Percentiles rank a stretch among this genome's conserved stretches.
Evolutionary conservation across 2,113 vertebrate species (phyloP).

Genomic region (Galeopterus variegatus): DNA sequence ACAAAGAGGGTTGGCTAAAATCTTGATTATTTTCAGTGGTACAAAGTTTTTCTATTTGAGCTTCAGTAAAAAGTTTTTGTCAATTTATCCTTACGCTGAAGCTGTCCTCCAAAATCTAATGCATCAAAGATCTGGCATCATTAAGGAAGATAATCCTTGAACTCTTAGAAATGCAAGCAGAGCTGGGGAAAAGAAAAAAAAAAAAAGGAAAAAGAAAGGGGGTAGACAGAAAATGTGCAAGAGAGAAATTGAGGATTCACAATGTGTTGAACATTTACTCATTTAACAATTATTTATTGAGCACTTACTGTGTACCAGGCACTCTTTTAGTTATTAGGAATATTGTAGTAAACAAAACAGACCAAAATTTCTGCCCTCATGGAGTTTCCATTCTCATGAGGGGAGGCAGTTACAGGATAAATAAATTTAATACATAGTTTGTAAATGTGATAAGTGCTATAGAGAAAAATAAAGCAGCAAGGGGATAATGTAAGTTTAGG

Average conservation of each 20-base stretch:
- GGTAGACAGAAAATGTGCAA: neutral
- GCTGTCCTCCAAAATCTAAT: conserved; percentile 61
- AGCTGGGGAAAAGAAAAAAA: neutral
- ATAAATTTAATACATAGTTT: neutral
- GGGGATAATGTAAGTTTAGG: no score
- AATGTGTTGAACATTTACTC: neutral
- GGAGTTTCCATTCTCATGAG: neutral
- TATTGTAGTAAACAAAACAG: neutral
- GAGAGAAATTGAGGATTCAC: neutral
- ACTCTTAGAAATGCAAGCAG: conserved; percentile 59
- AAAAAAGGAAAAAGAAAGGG: neutral
- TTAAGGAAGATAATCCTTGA: conserved; percentile 75
- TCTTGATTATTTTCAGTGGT: conserved; percentile 62
- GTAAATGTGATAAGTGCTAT: neutral
- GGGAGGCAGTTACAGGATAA: neutral
- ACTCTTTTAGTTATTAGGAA: neutral
- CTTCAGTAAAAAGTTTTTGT: conserved; percentile 75
- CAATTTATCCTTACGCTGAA: conserved; percentile 65
- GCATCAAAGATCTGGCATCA: conserved; percentile 76
- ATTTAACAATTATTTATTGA: neutral
- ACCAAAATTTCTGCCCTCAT: neutral
- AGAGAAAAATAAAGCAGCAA: neutral
- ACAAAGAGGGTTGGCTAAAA: conserved; percentile 69
- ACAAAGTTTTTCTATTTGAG: conserved; percentile 80
- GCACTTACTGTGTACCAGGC: neutral